phyloP scores from a whole-genome alignment of 2,113 vertebrate genomes.

The Riparia riparia region DNA sequence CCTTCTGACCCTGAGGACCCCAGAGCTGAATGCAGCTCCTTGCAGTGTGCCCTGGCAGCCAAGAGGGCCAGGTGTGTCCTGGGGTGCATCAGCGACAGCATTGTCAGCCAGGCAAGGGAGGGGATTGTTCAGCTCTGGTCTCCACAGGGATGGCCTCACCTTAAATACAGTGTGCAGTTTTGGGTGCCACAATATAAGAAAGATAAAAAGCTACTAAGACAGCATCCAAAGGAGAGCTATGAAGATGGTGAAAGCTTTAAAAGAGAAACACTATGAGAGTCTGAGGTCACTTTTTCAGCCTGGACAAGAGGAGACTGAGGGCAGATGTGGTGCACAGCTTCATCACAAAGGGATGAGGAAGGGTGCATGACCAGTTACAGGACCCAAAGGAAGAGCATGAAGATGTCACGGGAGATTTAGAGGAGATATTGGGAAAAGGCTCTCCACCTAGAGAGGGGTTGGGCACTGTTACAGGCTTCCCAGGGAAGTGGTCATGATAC shows the following conservation, averaged over 20 bases:
- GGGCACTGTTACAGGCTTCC: neutral
- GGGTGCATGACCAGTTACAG: neutral
- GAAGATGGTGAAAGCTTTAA: neutral
- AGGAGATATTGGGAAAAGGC: neutral
- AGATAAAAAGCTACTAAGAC: neutral
- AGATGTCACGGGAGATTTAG: neutral
- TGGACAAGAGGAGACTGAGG: neutral
- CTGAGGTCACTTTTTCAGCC: neutral
- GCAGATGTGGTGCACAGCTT: fast-evolving
- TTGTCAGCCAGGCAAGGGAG: fast-evolving
- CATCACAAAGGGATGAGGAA: neutral
- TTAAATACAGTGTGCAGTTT: fast-evolving
- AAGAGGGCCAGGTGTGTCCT: fast-evolving
- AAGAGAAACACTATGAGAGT: fast-evolving
- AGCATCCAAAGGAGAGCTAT: neutral
- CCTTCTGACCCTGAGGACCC: neutral
- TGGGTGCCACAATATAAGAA: neutral
- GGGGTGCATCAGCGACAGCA: neutral
- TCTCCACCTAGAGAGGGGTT: neutral
- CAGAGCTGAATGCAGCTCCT: neutral
- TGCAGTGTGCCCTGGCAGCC: neutral
- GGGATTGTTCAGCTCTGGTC: neutral
- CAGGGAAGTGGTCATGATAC: neutral
- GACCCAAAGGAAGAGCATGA: neutral
- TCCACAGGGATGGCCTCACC: too few species aligned